phyloP scores from a whole-genome alignment of 2,888 invertebrate genomes.

The Apoderus coryli region DNA sequence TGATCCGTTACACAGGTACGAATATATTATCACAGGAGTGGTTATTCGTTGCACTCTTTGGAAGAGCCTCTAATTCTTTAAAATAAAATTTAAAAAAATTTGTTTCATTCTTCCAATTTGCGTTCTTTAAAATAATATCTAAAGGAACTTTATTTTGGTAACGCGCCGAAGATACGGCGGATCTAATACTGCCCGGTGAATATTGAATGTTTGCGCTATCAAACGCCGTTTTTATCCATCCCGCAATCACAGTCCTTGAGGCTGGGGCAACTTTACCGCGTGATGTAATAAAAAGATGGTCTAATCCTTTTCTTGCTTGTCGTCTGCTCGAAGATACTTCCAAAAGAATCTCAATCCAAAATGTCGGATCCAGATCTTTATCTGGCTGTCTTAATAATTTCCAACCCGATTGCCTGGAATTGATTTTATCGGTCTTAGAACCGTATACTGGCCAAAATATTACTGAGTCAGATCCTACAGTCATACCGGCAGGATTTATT shows the following conservation, averaged over 20 bases:
- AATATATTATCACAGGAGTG: too few species aligned
- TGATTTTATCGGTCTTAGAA: constrained; percentile 16
- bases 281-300: constrained; percentile 8
- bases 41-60: too few species aligned
- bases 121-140: constrained; percentile 12
- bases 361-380: constrained; percentile 11
- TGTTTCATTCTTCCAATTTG: too few species aligned
- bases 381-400: constrained; percentile 8
- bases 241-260: constrained; percentile 11
- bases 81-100: constrained; percentile 10
- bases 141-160: constrained; percentile 11
- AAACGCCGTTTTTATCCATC: constrained; percentile 13
- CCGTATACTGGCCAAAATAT: too few species aligned
- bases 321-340: constrained; percentile 6
- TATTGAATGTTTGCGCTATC: constrained; percentile 10
- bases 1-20: too few species aligned
- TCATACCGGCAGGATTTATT: too few species aligned
- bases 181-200: constrained; percentile 14
- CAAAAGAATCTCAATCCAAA: constrained; percentile 10
- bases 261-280: constrained; percentile 9
- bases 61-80: too few species aligned
- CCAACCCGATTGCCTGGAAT: constrained; percentile 12
- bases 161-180: constrained; percentile 12
- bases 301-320: constrained; percentile 3
- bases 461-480: too few species aligned